A percentile compares a stretch with the other conserved stretches of the same genome.
These are phyloP conservation scores for Uria lomvia DNA, from an alignment of 2,113 vertebrate species.

Conservation along the genomic window DNA sequence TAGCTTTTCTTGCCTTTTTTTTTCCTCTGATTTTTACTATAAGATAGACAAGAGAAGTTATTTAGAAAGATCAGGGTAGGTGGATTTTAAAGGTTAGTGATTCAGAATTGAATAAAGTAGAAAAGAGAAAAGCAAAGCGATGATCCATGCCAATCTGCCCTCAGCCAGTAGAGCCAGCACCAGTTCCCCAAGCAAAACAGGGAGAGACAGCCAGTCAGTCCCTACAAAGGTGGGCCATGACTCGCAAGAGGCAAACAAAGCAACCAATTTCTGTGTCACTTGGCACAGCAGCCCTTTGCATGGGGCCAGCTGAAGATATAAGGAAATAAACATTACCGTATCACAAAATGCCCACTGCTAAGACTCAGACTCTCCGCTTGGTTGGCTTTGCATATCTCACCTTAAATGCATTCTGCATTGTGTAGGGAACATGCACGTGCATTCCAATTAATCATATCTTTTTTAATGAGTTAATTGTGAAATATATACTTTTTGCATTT, in stretches of 20 bases:
- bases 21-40: neutral
- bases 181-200: neutral
- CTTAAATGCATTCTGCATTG: neutral
- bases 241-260: neutral
- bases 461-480: slow-evolving; percentile 53
- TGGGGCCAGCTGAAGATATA: neutral
- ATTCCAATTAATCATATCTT: slow-evolving; percentile 48
- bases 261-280: neutral
- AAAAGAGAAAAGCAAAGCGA: neutral
- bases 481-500: slow-evolving; percentile 39
- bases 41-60: neutral
- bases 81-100: neutral
- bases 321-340: neutral
- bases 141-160: neutral
- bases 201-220: neutral
- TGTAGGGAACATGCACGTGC: neutral
- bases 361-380: neutral
- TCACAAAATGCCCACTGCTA: neutral
- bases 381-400: neutral
- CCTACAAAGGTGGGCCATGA: rapidly evolving
- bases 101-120: neutral
- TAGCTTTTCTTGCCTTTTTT: neutral
- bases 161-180: neutral
- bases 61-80: neutral
- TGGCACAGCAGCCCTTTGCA: too few relatives aligned